These are phyloP conservation scores for Neodon shergylaensis DNA, from an alignment of 2,113 vertebrate genomes.

Conservation along the genomic window DNA sequence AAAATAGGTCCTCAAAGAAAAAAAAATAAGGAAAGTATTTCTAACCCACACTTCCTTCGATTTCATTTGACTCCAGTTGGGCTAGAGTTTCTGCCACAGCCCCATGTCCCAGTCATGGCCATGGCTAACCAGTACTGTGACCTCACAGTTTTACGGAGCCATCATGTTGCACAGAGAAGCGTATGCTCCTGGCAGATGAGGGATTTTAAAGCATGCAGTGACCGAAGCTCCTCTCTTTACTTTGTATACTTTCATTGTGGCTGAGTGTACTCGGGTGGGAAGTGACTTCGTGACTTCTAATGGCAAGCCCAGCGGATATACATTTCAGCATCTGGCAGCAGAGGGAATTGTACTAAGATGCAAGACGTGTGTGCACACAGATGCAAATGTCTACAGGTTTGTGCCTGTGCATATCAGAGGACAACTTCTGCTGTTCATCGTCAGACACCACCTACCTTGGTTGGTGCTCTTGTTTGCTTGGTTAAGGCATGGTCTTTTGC, in stretches of 20 bases:
- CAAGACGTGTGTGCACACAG: background rate
- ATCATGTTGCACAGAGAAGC: background rate
- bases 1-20: background rate
- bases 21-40: background rate
- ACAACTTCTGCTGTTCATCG: background rate
- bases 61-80: constrained; percentile 26
- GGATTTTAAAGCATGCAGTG: constrained; percentile 23
- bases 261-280: background rate
- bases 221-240: constrained; percentile 6
- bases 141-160: constrained; percentile 44
- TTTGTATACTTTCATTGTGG: background rate
- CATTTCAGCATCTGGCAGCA: constrained; percentile 7
- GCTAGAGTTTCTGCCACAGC: constrained; percentile 15
- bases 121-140: background rate
- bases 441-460: background rate
- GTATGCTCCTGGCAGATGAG: background rate
- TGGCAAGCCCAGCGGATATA: constrained; percentile 27
- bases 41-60: background rate
- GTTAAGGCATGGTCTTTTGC: too few relatives aligned
- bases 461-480: background rate
- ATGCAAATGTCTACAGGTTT: background rate
- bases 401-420: background rate
- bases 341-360: constrained; percentile 27
- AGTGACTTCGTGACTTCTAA: constrained; percentile 4
- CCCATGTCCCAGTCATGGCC: background rate